These are phyloP conservation scores for Lipophrys pholis DNA, from an alignment of 2,113 vertebrate species.

Conservation along the genomic window DNA sequence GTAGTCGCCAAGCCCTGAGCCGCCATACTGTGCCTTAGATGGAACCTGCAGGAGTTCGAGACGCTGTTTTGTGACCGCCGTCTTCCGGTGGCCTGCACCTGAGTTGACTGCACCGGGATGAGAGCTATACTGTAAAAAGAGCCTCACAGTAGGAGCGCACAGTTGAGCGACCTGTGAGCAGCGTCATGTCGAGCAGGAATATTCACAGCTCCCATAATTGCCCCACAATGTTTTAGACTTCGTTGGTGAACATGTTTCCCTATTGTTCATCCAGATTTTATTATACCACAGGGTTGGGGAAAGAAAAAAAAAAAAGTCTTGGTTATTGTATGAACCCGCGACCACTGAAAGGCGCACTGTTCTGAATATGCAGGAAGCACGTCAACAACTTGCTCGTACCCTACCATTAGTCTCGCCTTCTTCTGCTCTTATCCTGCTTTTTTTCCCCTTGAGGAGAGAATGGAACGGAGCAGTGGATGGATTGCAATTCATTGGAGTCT, in stretches of 20 bases:
- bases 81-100: constrained; percentile 48
- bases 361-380: constrained; percentile 74
- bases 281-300: constrained; percentile 33
- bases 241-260: constrained; percentile 52
- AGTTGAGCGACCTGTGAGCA: constrained; percentile 44
- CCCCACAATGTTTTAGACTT: constrained; percentile 55
- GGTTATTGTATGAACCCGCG: constrained; percentile 69
- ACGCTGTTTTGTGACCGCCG: constrained; percentile 15
- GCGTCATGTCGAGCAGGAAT: constrained; percentile 50
- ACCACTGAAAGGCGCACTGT: constrained; percentile 65
- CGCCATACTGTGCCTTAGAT: constrained; percentile 31
- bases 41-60: constrained; percentile 35
- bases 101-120: constrained; percentile 65
- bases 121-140: constrained; percentile 50
- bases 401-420: constrained; percentile 80
- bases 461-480: constrained; percentile 67
- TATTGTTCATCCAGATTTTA: constrained; percentile 68
- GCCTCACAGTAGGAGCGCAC: constrained; percentile 31
- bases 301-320: constrained; percentile 37
- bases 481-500: constrained; percentile 77
- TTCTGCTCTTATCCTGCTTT: constrained; percentile 78
- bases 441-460: constrained; percentile 73
- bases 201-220: constrained; percentile 61
- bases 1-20: constrained; percentile 6
- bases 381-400: constrained; percentile 78